Evolutionary conservation across 2,888 invertebrate species (phyloP), one percentile per base, ranked within the genome.

Genomic region (Geotrupes spiniger): DNA sequence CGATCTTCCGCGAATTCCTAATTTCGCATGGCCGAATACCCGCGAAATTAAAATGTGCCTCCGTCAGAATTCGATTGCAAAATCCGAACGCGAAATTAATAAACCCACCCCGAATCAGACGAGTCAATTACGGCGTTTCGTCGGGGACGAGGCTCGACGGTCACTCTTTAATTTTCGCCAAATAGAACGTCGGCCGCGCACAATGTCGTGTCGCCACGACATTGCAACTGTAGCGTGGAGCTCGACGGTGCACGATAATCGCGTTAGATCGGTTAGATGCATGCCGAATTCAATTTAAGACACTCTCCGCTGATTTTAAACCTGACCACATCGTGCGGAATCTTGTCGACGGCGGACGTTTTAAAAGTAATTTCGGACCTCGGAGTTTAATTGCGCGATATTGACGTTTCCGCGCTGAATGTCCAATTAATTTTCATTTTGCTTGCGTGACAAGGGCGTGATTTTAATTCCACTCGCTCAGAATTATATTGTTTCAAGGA

Each of bases 181-280:
- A 33, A 33, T 33, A 10, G 33, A 33, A 33, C 15, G 10, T 33
- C 12, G 14, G 5, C 33, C 21, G 3, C 6, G 33, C 8, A 33
- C 33, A 33, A 33, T 33, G 33, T 33, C 33, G 33, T 5, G 33
- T n/a, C 11, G 15, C 12, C 14, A 14, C 33, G 33, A 12, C 33
- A 15, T 8, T 9, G 15, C 10, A 33, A 33, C 12, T 8, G 33
- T 14, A 33, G 33, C 33, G 15, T 14, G 33, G 11, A 14, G 33
- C 15, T 33, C 15, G 33, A 14, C 11, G 33, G 11, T 33, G 33
- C 33, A 15, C 9, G 33, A 33, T 33, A 33, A 33, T 33, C 33
- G 14, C 11, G 14, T 33, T 33, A 33, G 33, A 33, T 33, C 33
- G 33, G 33, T 33, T 33, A 33, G 33, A 15, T 33, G 33, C 33